Evolutionary conservation across 2,113 vertebrate genomes (phyloP), one percentile per base, ranked within the genome.

Genomic region (Nestor notabilis): DNA sequence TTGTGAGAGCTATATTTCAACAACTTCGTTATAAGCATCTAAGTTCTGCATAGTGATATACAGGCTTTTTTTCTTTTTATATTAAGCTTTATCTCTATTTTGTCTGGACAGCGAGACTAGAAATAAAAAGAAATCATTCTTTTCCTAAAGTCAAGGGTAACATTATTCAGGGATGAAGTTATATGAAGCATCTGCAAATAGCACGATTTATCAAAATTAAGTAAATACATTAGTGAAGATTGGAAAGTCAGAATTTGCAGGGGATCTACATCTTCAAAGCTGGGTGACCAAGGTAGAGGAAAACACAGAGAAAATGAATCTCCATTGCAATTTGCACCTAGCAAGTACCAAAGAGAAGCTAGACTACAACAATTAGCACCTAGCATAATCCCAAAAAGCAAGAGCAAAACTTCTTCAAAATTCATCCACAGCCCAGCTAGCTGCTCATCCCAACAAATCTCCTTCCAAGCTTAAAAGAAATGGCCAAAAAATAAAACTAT

Each of bases 291-390:
- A 23, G 52, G 50, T 1, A 79, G 52, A 46, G 46, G 49, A 39
- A 63, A 17, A 10, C 60, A 49, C 47, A 83, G 11, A 72, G 74
- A 53, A 76, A 72, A 29, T 16, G 47, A 58, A 65, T 49, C 58
- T 70, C 21, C 4, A 11, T 14, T 64, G 83, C 82, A 97, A 96
- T 97, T 85, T 93, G 76, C 71, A 53, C 94, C 79, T 84, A 79
- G 77, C 29, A 52, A 74, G 63, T 81, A 68, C 84, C 96, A 85
- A 93, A 88, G 76, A 86, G 56, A 93, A 87, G n/a, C 41, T 47
- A 70, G 19, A 14, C 35, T 44, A 77, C 37, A 41, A 61, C 83
- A 97, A 82, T 97, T 94, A 97, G 75, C 98, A 95, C 92, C 41
- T 93, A 53, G 75, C 27, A 8, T 13, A 64, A 76, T 52, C 64